Evolutionary conservation across 2,888 invertebrate species (phyloP).

Genomic region (Leptopilina myrica): DNA sequence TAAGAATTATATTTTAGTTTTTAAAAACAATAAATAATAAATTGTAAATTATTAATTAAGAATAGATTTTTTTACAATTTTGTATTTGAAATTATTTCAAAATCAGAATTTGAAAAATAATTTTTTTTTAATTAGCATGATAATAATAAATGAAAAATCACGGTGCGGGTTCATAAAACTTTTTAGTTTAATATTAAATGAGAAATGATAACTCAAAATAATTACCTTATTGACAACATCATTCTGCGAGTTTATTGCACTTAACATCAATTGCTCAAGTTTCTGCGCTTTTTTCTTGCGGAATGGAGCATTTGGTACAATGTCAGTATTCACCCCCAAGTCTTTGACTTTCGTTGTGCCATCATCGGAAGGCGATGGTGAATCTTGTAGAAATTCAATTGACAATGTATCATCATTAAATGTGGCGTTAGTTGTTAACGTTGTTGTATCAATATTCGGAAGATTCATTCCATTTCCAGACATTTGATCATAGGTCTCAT

Average conservation of each 20-base stretch:
- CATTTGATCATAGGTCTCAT: slow-evolving; percentile 67
- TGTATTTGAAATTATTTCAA: too few relatives aligned
- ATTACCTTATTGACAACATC: slow-evolving; percentile 74
- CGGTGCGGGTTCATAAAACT: too few relatives aligned
- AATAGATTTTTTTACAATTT: too few relatives aligned
- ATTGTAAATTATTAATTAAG: too few relatives aligned
- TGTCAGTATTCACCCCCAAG: slow-evolving; percentile 67
- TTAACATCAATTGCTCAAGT: slow-evolving; percentile 72
- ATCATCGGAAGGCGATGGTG: slow-evolving; percentile 67
- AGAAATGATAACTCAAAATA: slow-evolving; percentile 4
- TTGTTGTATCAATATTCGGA: slow-evolving; percentile 65
- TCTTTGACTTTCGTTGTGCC: slow-evolving; percentile 65
- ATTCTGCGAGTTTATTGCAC: slow-evolving; percentile 73
- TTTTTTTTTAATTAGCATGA: too few relatives aligned
- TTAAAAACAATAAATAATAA: too few relatives aligned
- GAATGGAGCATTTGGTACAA: slow-evolving; percentile 67
- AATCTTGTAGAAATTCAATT: slow-evolving; percentile 71
- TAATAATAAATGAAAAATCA: too few relatives aligned
- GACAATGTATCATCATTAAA: slow-evolving; percentile 73
- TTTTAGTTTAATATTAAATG: background rate
- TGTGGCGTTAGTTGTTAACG: slow-evolving; percentile 73
- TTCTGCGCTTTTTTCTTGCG: slow-evolving; percentile 74
- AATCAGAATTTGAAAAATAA: too few relatives aligned
- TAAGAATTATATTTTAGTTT: too few relatives aligned
- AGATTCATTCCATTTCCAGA: slow-evolving; percentile 55